Conservation (phyloP, 1,140 invertebrate genomes). For the Condylostylus longicornis region DNA sequence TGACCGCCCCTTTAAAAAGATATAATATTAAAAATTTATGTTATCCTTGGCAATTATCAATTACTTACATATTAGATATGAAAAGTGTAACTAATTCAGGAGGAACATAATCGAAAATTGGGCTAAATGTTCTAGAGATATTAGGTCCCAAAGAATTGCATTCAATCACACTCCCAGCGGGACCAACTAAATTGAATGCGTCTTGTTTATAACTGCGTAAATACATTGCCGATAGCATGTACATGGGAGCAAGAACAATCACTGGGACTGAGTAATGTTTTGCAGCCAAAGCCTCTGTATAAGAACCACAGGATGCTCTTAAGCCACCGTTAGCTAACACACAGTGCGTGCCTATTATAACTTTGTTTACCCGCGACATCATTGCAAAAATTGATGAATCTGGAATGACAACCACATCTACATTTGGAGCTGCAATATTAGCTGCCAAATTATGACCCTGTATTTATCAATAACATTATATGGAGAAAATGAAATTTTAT, state of each 20-base stretch:
- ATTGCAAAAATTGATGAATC: slow-evolving; percentile 76
- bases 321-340: slow-evolving; percentile 83
- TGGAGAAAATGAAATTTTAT: neutral
- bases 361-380: slow-evolving; percentile 90
- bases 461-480: neutral
- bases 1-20: no score
- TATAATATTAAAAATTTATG: no score
- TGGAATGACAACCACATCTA: slow-evolving; percentile 69
- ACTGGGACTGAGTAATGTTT: slow-evolving; percentile 84
- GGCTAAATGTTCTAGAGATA: slow-evolving; percentile 57
- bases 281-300: slow-evolving; percentile 70
- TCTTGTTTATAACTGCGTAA: slow-evolving; percentile 60
- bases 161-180: slow-evolving; percentile 47
- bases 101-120: slow-evolving; percentile 86
- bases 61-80: slow-evolving; percentile 81
- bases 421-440: slow-evolving; percentile 54
- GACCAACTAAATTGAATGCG: slow-evolving; percentile 62
- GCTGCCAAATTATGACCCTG: slow-evolving; percentile 67
- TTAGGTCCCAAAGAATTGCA: slow-evolving; percentile 33
- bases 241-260: slow-evolving; percentile 73
- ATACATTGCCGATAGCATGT: slow-evolving; percentile 74
- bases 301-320: slow-evolving; percentile 62
- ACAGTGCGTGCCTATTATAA: slow-evolving; percentile 78
- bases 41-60: no score
- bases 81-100: slow-evolving; percentile 83